Evolutionary conservation across 2,888 invertebrate genomes (phyloP), one percentile per base, ranked within the genome.

Genomic region (Xanthia togata): DNA sequence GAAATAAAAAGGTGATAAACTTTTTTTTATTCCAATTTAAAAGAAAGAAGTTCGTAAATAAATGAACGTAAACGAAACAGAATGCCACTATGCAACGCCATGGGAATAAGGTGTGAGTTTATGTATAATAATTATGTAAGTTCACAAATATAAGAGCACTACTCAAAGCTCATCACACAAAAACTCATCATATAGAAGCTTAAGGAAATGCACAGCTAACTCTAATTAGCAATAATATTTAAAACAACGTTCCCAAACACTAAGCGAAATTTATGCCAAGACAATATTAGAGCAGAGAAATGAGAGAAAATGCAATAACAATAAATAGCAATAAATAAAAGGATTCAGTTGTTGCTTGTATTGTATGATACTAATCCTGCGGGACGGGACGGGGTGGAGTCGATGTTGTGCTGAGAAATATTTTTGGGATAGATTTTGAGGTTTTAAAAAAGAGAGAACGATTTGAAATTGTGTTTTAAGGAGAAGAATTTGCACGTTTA

Each of bases 281-380:
- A 96, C 95, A 94, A 96, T 96, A 96, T 96, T 95, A 96, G 96
- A 93, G 91, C 92, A 93, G 95, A 95, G 95, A 94, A 95, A 95
- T 95, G 95, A 95, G 93, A 90, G 93, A 92, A 93, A 95, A 96
- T 96, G 96, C 96, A 96, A 96, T 96, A 96, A 97, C 96, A 96
- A 97, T 97, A 97, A 97, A 96, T 96, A 96, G 96, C 94, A 94
- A 97, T 97, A 97, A 97, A 97, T 97, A 97, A 96, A 96, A 96
- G 97, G 97, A 96, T 97, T 97, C 96, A 94, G 94, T 94, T 96
- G 96, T 94, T 96, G 95, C 96, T 96, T 96, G 96, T 96, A 96
- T 96, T 96, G 96, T 96, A 96, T 96, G 96, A 96, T 96, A 94
- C 96, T 96, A 96, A 96, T 96, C 96, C 96, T 89, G 89, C 85